Base-by-base conservation (phyloP, 2,888 invertebrate genomes). In the Apodemia arnacis region DNA sequence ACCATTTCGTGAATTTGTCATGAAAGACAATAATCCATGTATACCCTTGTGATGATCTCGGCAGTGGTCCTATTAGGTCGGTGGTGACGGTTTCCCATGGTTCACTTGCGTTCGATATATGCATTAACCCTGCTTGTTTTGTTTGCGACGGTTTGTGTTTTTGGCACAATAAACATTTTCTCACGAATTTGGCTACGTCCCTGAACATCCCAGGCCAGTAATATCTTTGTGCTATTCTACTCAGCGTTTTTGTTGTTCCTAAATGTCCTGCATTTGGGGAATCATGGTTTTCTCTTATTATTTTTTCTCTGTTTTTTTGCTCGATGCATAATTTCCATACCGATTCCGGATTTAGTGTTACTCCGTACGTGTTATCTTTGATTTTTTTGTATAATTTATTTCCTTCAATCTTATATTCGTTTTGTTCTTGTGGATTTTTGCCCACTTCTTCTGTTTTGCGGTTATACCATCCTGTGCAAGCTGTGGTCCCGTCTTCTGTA, bases 221-320 rank as follows among this genome's bases (percentile, higher is more conserved):
- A 70, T 77, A 84, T 63, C 54, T 13, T 72, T 59, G 80, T 21
- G 72, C 76, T 11, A 89, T 31, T 27, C 89, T 83, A n/a, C 82
- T 84, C 34, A 89, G 79, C 3, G 91, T 93, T 87, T 93, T 93
- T 70, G 86, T 87, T 38, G 90, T 85, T 2, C 92, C 93, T 44
- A 87, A 34, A 75, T 87, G 82, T 74, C 83, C 80, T 54, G 91
- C 63, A 59, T 75, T 54, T 8, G 49, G 31, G n/a, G 31, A 31
- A 41, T 82, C 81, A 73, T 85, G 81, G 69, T 78, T 74, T 6
- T 88, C 63, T 21, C n/a, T 72, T 75, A 90, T 77, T 2, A 90
- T 74, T 4, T 82, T 15, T 31, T 11, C 34, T 69, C 87, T 80
- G 27, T 72, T 59, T 63, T 80, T 79, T 21, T 74, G 69, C 2